phyloP scores from a whole-genome alignment of 2,888 invertebrate species.

The Sericinus montela region DNA sequence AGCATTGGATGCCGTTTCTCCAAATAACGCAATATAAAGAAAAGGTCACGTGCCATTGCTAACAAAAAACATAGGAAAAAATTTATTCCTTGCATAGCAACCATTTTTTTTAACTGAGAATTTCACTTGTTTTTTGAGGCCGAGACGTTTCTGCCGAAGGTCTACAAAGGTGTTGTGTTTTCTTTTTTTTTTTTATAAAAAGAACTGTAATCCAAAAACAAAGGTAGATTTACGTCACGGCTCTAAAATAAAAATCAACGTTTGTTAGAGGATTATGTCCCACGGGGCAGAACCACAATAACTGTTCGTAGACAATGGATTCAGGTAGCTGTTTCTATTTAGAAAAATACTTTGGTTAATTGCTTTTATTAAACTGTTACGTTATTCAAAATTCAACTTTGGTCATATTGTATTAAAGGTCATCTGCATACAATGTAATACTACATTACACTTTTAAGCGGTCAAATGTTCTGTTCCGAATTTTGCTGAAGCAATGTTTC shows the following conservation, averaged over 20 bases:
- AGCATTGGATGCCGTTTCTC: too few species aligned
- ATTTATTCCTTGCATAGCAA: background rate
- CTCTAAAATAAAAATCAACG: constrained; percentile 60
- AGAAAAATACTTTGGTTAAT: constrained; percentile 37
- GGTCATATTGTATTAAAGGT: background rate
- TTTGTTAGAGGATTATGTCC: constrained; percentile 65
- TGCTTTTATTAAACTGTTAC: constrained; percentile 20
- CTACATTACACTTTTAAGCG: background rate
- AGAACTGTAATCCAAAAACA: constrained; percentile 44
- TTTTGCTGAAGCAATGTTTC: constrained; percentile 4
- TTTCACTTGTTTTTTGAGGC: constrained; percentile 3
- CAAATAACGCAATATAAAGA: too few species aligned
- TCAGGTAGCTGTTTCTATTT: constrained; percentile 61
- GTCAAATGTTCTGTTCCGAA: constrained; percentile 1
- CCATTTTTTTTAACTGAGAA: constrained; percentile 1
- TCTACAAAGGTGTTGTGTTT: constrained; percentile 15
- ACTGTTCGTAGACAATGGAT: constrained; percentile 55
- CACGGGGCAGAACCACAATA: constrained; percentile 53
- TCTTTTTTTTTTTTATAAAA: constrained; percentile 22
- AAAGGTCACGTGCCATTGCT: background rate
- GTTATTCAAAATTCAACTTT: constrained; percentile 27
- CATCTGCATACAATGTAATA: background rate
- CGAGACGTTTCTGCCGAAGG: constrained; percentile 4
- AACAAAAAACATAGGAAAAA: background rate
- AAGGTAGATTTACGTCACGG: constrained; percentile 60